Evolutionary conservation across 1,140 invertebrate genomes (phyloP).

Genomic region (Paraescarpia echinospica): DNA sequence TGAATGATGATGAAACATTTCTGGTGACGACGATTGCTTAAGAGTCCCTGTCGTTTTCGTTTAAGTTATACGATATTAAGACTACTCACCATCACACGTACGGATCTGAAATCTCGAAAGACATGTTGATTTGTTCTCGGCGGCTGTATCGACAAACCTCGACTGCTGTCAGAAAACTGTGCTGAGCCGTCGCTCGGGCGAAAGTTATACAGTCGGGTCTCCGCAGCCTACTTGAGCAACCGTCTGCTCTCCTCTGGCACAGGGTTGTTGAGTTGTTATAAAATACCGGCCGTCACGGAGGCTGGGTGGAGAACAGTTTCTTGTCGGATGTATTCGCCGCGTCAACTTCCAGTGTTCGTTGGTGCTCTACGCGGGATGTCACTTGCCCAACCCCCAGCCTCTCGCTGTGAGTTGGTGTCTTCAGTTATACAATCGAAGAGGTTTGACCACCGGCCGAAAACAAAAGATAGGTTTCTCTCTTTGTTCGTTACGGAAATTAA

Average conservation of each 20-base stretch:
- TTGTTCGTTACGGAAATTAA: too few species aligned
- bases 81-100: not conserved
- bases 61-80: not conserved
- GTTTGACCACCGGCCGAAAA: not conserved
- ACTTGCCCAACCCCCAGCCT: not conserved
- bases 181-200: not conserved
- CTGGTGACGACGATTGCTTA: too few species aligned
- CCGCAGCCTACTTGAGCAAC: not conserved
- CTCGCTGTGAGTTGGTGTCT: not conserved
- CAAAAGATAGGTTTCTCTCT: too few species aligned
- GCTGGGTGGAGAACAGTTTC: not conserved
- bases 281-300: not conserved
- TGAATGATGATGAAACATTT: too few species aligned
- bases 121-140: not conserved
- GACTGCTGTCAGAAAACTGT: not conserved
- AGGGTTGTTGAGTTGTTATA: not conserved
- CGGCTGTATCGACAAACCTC: not conserved
- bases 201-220: not conserved
- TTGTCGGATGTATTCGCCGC: not conserved
- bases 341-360: not conserved
- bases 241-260: too few species aligned
- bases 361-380: not conserved
- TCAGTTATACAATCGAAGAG: not conserved
- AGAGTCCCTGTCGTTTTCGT: not conserved
- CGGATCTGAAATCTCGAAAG: not conserved